Conservation (phyloP, 2,113 vertebrate genomes). For the crab-eating macaque (Macaca fascicularis) region T2T-MFA8v1.1 NC_088386.1:47726001-47726500, state of each 20-base stretch:
- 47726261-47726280: not conserved
- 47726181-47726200: not conserved
- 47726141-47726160: not conserved
- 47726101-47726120: not conserved
- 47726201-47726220: not conserved
- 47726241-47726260: not conserved
- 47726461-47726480: not conserved
- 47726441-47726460: not conserved
- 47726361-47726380: no score
- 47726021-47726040: not conserved
- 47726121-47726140: not conserved
- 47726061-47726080: not conserved
- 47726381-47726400: no score
- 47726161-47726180: not conserved
- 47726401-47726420: no score
- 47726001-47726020: not conserved
- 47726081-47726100: not conserved
- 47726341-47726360: no score
- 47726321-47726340: no score
- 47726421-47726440: no score
- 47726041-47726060: not conserved
- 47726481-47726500: not conserved
- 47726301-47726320: no score
- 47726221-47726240: not conserved
- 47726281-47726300: not conserved